Evolutionary conservation across 2,888 invertebrate genomes (phyloP), one percentile per base, ranked within the genome.

Genomic region (Druceiella hillmani): DNA sequence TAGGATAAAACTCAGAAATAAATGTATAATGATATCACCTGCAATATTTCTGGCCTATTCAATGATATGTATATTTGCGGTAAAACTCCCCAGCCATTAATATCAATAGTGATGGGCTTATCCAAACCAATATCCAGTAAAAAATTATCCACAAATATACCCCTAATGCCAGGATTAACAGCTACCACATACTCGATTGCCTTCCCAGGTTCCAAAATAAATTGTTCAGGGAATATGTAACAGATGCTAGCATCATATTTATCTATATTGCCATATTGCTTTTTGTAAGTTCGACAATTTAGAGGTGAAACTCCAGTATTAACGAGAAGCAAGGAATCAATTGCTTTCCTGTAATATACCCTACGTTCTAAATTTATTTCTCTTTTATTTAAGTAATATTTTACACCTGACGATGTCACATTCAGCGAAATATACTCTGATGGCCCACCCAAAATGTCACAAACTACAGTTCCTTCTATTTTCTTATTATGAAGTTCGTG

Each of bases 371-470:
- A 68, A 52, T 69, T 67, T 7, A 68, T 40, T 36, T 53, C 60
- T 35, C 57, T 50, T 2, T 61, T 64, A 45, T 71, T 69, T 17
- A 80, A 54, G 24, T 55, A 55, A 48, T 74, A 80, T 41, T 61
- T 59, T 34, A 78, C 56, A 37, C 66, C 61, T 3, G 75, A 72
- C 39, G 75, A 70, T 51, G 62, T 64, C 1, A 75, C 80, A 2
- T 56, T 58, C 2, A 81, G 57, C 22, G 54, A 40, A 15, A 80
- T 53, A 1, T 52, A 47, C 57, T 79, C 76, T 0, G 71, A 50
- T 2, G 75, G 76, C 2, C 81, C 81, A 5, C 75, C 77, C 20
- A 70, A 51, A 15, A 80, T 67, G 45, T 73, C 64, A 51, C 76
- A 78, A 41, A 70, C 58, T 1, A 73, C 56, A 16, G 55, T 50